Evolutionary conservation across 2,888 invertebrate genomes (phyloP), one percentile per base, ranked within the genome.

Genomic region (Eugnorisma glareosa): DNA sequence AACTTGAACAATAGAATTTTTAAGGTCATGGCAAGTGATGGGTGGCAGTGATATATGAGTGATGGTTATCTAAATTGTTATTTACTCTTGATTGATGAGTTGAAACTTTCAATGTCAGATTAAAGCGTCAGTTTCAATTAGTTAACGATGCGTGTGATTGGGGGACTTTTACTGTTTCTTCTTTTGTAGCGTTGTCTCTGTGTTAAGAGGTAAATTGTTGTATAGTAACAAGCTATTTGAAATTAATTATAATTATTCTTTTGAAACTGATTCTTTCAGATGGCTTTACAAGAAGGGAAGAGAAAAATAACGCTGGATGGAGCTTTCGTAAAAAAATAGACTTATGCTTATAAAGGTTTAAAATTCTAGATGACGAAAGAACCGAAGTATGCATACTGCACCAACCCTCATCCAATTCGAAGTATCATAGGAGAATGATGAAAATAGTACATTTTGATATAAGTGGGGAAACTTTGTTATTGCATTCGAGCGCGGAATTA

Each of bases 91-190:
- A 86, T 70, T 75, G 75, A 87, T 85, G 79, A 78, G 37, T 81
- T 81, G 71, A 63, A 77, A 80, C 71, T 84, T 82, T 78, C 74
- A 78, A 82, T 85, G 84, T 84, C 77, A 73, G 61, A 79, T 71
- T 75, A 75, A 35, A 78, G 28, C 48, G 73, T 77, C 73, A 67
- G 31, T 83, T 73, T 69, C 73, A 83, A 81, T 79, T 76, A 68
- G 74, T 73, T 76, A 73, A 77, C 67, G 69, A 82, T 72, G 70
- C 51, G 35, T n/a, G 74, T 83, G 72, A 75, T 75, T 75, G 63
- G 57, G 61, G 15, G 66, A 73, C 75, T 24, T 75, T 72, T 18
- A 48, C 31, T 54, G 40, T 64, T 18, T 54, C 45, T 64, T 67
- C n/a, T 68, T 70, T 73, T 71, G 61, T 63, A 31, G 67, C 11